Percentiles rank a stretch among this genome's conserved stretches.
These are phyloP conservation scores for Brienomyrus brachyistius DNA, from an alignment of 2,113 vertebrate genomes.

Conservation along the genomic window DNA sequence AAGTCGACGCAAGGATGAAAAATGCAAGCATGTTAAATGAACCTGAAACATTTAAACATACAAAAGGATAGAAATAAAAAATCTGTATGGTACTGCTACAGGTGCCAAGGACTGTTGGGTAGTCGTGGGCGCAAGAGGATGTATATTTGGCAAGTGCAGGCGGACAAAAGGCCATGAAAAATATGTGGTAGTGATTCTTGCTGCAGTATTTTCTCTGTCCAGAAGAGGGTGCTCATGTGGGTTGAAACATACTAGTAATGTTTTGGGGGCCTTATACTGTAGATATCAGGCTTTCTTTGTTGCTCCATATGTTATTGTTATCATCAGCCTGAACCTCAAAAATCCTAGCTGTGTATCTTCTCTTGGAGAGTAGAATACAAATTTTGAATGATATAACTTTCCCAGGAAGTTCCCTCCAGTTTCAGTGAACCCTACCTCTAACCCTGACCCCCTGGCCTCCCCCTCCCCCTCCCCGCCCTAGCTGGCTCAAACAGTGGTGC, in stretches of 20 bases:
- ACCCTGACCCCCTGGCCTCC: neutral
- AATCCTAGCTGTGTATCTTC: neutral
- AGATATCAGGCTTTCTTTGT: neutral
- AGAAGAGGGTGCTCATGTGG: neutral
- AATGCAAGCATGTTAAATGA: slow-evolving; percentile 22
- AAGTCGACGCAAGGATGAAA: neutral
- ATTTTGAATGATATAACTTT: neutral
- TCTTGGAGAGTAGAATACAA: neutral
- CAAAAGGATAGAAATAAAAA: neutral
- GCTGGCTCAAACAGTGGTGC: neutral
- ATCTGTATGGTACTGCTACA: neutral
- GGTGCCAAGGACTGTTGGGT: neutral
- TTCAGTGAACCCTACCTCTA: neutral
- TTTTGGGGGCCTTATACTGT: neutral
- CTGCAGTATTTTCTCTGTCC: neutral
- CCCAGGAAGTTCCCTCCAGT: neutral
- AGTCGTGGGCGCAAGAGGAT: neutral
- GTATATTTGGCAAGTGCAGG: neutral
- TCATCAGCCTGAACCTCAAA: neutral
- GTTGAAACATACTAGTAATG: neutral
- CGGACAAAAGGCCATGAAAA: neutral
- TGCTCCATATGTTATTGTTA: neutral
- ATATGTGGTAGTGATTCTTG: neutral
- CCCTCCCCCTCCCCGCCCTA: neutral
- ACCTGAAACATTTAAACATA: neutral